Evolutionary conservation across 2,797 vertebrate genomes (phyloP).

Genomic region (Acanthis flammea): DNA sequence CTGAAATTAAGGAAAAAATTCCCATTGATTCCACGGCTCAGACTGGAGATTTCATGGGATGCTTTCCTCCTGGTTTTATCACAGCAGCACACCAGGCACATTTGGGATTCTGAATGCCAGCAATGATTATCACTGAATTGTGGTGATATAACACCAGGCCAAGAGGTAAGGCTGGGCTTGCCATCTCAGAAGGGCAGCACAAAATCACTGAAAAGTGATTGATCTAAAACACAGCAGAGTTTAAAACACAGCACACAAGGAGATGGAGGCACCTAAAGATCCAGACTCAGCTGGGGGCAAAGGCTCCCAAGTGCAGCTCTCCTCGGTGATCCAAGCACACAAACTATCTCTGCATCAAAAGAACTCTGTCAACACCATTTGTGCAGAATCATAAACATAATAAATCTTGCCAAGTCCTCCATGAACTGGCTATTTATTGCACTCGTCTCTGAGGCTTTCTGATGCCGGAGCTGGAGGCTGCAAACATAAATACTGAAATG

Average conservation of each 20-base stretch:
- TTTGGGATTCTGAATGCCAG: neutral
- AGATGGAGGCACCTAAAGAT: neutral
- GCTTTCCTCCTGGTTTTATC: neutral
- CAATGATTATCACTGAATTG: neutral
- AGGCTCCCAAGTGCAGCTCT: neutral
- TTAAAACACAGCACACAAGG: neutral
- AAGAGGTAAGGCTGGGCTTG: neutral
- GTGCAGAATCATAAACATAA: conserved; percentile 42
- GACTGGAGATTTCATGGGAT: neutral
- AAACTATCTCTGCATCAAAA: conserved; percentile 6
- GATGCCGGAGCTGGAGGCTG: conserved; percentile 32
- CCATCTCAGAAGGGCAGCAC: neutral
- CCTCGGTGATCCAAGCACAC: neutral
- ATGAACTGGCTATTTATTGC: conserved; percentile 38
- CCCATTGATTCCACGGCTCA: conserved; percentile 6
- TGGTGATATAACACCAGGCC: neutral
- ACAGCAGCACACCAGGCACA: neutral
- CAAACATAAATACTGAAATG: conserved; percentile 43
- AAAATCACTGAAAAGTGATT: neutral
- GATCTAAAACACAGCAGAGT: neutral
- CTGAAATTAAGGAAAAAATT: conserved; percentile 10
- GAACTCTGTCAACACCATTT: conserved; percentile 40
- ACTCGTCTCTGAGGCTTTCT: conserved; percentile 2
- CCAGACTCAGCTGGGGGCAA: neutral
- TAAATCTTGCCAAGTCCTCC: conserved; percentile 50